Percentiles rank a stretch among this genome's conserved stretches.
Conservation (phyloP, 2,888 invertebrate genomes). For the Lydus trimaculatus region DNA sequence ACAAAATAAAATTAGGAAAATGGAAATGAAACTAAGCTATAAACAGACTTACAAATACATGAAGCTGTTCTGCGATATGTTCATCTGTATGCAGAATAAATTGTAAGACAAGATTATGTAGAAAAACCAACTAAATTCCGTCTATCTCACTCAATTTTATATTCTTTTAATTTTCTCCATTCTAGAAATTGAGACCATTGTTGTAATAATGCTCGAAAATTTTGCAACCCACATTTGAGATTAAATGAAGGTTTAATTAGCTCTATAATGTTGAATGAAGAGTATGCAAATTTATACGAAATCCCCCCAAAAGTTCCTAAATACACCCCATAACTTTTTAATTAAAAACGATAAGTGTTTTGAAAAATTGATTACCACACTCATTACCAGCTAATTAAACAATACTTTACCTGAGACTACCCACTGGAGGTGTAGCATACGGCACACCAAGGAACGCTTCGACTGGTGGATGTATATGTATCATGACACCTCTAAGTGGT, state of each 20-base stretch:
- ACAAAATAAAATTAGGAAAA: conserved; percentile 35
- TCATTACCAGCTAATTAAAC: too few relatives aligned
- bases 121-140: conserved; percentile 10
- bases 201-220: not conserved
- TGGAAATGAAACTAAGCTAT: conserved; percentile 14
- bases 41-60: not conserved
- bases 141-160: not conserved
- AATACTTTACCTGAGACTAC: conserved; percentile 76
- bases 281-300: conserved; percentile 22
- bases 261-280: conserved; percentile 20
- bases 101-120: conserved; percentile 29
- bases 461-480: conserved; percentile 81
- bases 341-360: not conserved
- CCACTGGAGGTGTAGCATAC: conserved; percentile 91
- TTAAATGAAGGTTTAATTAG: conserved; percentile 25
- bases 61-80: not conserved
- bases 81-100: conserved; percentile 25
- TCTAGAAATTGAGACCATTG: not conserved
- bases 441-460: conserved; percentile 94
- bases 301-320: too few relatives aligned
- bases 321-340: not conserved
- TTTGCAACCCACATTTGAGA: not conserved
- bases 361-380: too few relatives aligned
- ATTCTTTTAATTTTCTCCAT: not conserved
- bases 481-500: conserved; percentile 82